Evolutionary conservation across 2,888 invertebrate genomes (phyloP), one percentile per base, ranked within the genome.

Genomic region (Himalopsyche kuldschensis): DNA sequence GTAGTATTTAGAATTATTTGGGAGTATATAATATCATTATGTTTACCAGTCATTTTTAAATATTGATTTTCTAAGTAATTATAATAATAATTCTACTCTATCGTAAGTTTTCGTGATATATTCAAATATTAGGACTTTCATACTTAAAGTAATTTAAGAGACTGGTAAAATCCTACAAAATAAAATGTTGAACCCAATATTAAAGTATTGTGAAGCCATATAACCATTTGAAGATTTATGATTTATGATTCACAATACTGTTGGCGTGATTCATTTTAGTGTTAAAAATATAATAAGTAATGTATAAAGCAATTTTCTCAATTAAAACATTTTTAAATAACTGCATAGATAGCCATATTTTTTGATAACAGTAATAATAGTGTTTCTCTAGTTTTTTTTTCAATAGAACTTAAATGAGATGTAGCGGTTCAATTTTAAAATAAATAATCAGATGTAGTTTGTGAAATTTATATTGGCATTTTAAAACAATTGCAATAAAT

Each of bases 51-150:
- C 69, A 27, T 69, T 69, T 69, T 27, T 27, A 27, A 69, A 69
- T 69, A 69, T 69, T 69, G 69, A 69, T 69, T 69, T 69, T 20
- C 24, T 27, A 69, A 30, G 20, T 27, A 27, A 30, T 30, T 69
- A 27, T 69, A 27, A 69, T 27, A 69, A 69, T 69, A 30, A 27
- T 69, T 69, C 24, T 27, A 11, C 69, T 69, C 15, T 63, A 63
- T 24, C 1, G 30, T 69, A 69, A 69, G 69, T 69, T 69, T 69
- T 69, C 69, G 69, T 69, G 69, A 69, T 69, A 69, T 69, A 69
- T 69, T 69, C 69, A 69, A 69, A 69, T 69, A 69, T 69, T 69
- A 69, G 69, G 69, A 69, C 55, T 69, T 69, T 69, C 69, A 69
- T 69, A 69, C 69, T 69, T 69, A 69, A 69, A 27, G 69, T 69